Conservation (phyloP, 2,113 vertebrate species). For the Coreoperca whiteheadi region DNA sequence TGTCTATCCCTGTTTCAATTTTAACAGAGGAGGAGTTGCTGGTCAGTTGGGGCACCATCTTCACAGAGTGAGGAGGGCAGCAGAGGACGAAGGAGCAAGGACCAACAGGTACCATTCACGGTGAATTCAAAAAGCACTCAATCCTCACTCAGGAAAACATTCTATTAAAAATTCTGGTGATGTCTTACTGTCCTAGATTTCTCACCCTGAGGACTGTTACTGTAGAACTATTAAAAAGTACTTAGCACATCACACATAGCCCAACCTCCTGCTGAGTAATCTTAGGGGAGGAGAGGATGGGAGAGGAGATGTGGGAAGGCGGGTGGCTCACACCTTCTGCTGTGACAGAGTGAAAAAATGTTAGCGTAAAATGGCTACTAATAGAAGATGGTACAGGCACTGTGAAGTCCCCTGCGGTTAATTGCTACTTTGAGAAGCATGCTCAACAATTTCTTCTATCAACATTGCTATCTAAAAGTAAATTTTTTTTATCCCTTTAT, state of each 20-base stretch:
- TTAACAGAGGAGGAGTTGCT: slow-evolving; percentile 87
- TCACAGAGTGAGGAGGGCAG: slow-evolving; percentile 85
- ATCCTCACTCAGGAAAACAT: background rate
- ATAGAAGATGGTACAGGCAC: slow-evolving; percentile 28
- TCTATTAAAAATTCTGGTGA: slow-evolving; percentile 8
- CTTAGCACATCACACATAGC: slow-evolving; percentile 58
- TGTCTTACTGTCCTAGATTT: slow-evolving; percentile 42
- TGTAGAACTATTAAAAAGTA: slow-evolving; percentile 64
- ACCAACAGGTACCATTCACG: slow-evolving; percentile 78
- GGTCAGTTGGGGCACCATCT: slow-evolving; percentile 82
- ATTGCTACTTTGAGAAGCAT: slow-evolving; percentile 38
- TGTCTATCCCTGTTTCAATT: slow-evolving; percentile 15
- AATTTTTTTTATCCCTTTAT: slow-evolving; percentile 46
- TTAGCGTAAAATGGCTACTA: slow-evolving; percentile 38
- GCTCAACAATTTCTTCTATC: slow-evolving; percentile 50
- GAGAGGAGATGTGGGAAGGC: slow-evolving; percentile 23
- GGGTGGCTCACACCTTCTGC: slow-evolving; percentile 57
- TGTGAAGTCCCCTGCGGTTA: slow-evolving; percentile 46
- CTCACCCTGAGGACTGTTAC: slow-evolving; percentile 44
- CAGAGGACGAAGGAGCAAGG: slow-evolving; percentile 86
- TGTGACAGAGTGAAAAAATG: slow-evolving; percentile 45
- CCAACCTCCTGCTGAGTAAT: slow-evolving; percentile 63
- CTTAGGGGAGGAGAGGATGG: slow-evolving; percentile 37
- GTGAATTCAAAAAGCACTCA: background rate
- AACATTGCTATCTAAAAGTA: slow-evolving; percentile 23